Evolutionary conservation across 2,888 invertebrate species (phyloP).

Genomic region (Cheilosia urbana): DNA sequence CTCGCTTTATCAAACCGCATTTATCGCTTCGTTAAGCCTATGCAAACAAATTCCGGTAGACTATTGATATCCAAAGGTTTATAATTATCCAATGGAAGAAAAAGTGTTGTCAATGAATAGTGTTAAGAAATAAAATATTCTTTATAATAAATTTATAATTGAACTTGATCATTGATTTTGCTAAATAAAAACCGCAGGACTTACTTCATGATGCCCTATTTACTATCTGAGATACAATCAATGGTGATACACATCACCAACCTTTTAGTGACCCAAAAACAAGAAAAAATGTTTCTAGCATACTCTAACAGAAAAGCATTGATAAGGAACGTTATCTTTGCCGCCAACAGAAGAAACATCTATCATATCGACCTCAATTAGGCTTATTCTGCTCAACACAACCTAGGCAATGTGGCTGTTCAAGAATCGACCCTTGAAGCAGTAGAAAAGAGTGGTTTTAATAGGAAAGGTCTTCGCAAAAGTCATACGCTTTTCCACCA

Average conservation of each 20-base stretch:
- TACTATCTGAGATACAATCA: slow-evolving; percentile 6
- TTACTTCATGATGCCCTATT: no score
- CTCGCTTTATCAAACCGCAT: no score
- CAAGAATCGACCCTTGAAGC: not conserved
- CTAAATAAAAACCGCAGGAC: no score
- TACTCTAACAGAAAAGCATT: not conserved
- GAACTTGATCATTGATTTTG: no score
- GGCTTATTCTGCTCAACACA: slow-evolving; percentile 10
- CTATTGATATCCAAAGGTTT: no score
- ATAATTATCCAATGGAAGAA: no score
- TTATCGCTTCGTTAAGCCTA: no score
- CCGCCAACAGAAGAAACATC: slow-evolving; percentile 19
- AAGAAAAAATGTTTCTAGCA: not conserved
- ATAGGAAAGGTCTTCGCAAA: slow-evolving; percentile 12
- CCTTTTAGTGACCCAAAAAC: slow-evolving; percentile 47
- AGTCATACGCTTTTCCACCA: not conserved
- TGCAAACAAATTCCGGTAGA: no score
- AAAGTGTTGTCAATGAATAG: no score
- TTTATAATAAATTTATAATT: no score
- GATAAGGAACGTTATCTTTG: slow-evolving; percentile 41
- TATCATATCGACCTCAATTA: slow-evolving; percentile 34
- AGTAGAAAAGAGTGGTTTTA: slow-evolving; percentile 42
- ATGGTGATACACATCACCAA: slow-evolving; percentile 7
- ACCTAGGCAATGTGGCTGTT: not conserved
- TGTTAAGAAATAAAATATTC: no score